Percentiles rank a stretch among this genome's conserved stretches.
Conservation (phyloP, 2,797 vertebrate species). For the Pyrocephalus nanus region DNA sequence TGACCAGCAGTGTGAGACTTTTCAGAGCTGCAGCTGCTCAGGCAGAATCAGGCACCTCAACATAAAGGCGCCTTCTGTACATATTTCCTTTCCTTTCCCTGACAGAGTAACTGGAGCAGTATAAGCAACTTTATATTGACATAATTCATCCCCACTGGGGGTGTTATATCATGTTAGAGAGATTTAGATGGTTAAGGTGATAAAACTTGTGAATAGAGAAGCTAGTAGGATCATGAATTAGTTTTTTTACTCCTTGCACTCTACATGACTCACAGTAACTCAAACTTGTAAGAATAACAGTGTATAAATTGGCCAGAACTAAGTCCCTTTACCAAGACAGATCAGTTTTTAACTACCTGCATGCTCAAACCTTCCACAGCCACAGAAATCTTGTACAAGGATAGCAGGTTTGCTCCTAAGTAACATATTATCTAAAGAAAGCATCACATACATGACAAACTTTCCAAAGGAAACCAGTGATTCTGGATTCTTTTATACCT, state of each 20-base stretch:
- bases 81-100: neutral
- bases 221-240: slow-evolving; percentile 20
- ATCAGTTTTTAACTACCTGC: slow-evolving; percentile 25
- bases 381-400: neutral
- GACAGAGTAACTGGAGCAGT: neutral
- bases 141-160: slow-evolving; percentile 30
- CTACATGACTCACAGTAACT: slow-evolving; percentile 40
- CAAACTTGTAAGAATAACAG: slow-evolving; percentile 46
- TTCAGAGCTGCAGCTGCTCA: neutral
- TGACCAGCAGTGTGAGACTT: neutral
- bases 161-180: slow-evolving; percentile 53
- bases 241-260: slow-evolving; percentile 39
- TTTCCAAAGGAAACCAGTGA: neutral
- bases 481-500: neutral
- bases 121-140: slow-evolving; percentile 7
- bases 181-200: slow-evolving; percentile 52
- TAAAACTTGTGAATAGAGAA: slow-evolving; percentile 27
- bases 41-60: neutral
- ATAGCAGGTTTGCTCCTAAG: neutral
- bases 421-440: neutral
- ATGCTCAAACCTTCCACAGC: neutral
- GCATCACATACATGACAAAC: neutral
- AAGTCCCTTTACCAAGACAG: neutral
- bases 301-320: slow-evolving; percentile 22
- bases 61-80: neutral